These are phyloP conservation scores for Dendrolimus pini DNA, from an alignment of 2,888 invertebrate species.

Conservation along the genomic window DNA sequence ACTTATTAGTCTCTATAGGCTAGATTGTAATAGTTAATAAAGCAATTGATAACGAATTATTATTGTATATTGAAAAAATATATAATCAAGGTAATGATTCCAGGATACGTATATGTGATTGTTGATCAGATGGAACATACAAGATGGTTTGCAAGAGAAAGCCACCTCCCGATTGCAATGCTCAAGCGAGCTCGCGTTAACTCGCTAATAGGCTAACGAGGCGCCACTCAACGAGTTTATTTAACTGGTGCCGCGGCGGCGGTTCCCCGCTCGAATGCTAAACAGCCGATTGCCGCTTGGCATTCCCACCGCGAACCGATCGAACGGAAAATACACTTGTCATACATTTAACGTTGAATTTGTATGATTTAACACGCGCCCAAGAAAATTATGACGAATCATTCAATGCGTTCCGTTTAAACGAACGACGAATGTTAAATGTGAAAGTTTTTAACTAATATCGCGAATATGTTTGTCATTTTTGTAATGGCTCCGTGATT, in stretches of 20 bases:
- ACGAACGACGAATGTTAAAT: background rate
- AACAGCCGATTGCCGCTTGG: slow-evolving; percentile 31
- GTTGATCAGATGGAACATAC: no score
- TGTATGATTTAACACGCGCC: slow-evolving; percentile 33
- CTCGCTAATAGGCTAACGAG: slow-evolving; percentile 51
- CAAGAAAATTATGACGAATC: background rate
- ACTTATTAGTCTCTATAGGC: no score
- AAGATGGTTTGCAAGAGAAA: no score
- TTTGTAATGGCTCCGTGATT: no score
- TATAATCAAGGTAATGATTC: no score
- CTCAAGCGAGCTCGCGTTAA: slow-evolving; percentile 19
- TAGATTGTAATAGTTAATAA: no score
- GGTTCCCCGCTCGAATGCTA: slow-evolving; percentile 25
- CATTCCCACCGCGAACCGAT: slow-evolving; percentile 53
- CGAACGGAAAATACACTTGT: slow-evolving; percentile 68
- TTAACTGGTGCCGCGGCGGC: slow-evolving; percentile 19
- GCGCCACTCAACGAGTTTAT: slow-evolving; percentile 40
- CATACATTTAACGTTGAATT: slow-evolving; percentile 57
- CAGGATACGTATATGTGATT: no score
- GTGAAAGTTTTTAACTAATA: background rate
- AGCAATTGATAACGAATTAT: no score
- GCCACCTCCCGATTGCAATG: background rate
- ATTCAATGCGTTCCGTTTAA: background rate
- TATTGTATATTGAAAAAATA: no score
- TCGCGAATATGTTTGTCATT: background rate